phyloP scores from a whole-genome alignment of 2,797 vertebrate genomes.

The Zenarchopterus dispar region DNA sequence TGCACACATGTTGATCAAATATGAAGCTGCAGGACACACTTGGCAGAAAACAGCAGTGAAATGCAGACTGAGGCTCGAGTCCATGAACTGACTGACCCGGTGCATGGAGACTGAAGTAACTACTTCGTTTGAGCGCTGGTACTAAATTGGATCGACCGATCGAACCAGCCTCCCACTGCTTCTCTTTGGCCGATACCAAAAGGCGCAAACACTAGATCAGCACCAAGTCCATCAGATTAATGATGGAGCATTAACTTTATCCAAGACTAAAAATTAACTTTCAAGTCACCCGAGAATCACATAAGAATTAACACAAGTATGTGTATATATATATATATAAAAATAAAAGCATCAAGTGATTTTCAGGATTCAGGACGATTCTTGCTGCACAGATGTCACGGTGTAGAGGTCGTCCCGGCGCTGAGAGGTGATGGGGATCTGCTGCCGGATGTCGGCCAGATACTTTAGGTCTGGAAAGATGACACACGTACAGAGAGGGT shows the following conservation, averaged over 20 bases:
- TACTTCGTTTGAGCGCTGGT: neutral
- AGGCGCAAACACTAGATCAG: neutral
- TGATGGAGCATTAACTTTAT: neutral
- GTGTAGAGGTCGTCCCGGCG: conserved; percentile 89
- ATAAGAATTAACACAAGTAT: neutral
- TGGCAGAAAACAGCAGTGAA: neutral
- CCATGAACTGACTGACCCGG: neutral
- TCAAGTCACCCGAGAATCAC: neutral
- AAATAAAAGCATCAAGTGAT: neutral
- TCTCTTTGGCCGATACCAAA: neutral
- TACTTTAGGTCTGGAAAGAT: conserved; percentile 88
- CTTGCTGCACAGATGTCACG: conserved; percentile 67
- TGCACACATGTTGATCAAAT: neutral
- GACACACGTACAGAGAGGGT: neutral
- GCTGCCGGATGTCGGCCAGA: conserved; percentile 89
- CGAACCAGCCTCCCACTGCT: no score
- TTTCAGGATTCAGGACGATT: conserved; percentile 27
- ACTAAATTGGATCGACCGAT: neutral
- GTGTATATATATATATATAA: no score
- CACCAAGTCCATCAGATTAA: neutral
- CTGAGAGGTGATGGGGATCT: conserved; percentile 91
- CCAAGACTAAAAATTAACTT: neutral
- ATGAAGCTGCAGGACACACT: neutral
- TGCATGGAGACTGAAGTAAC: no score
- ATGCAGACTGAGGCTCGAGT: neutral